Evolutionary conservation across 2,797 vertebrate species (phyloP).

Genomic region (Chiloscyllium punctatum): DNA sequence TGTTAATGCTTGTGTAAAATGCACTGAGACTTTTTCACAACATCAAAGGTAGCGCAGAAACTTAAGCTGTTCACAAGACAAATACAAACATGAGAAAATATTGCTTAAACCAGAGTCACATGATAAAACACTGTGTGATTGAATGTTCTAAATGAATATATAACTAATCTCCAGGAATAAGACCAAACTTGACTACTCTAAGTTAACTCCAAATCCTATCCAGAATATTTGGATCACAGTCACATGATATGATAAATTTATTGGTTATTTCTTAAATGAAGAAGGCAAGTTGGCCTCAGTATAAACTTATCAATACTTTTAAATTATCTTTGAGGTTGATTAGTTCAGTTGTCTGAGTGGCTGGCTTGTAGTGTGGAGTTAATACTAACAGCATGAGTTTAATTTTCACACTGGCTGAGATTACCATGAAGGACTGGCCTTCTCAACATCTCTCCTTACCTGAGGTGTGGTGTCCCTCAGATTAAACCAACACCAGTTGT

Average conservation of each 20-base stretch:
- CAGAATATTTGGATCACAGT: neutral
- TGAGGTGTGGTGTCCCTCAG: too few relatives aligned
- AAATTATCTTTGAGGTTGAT: too few relatives aligned
- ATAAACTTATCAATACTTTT: neutral
- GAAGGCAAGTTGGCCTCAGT: neutral
- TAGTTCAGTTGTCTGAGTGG: too few relatives aligned
- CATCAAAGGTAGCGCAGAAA: neutral
- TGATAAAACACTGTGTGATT: neutral
- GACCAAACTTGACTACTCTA: neutral
- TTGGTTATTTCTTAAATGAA: neutral
- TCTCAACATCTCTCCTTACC: too few relatives aligned
- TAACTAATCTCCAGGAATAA: neutral
- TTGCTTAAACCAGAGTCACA: neutral
- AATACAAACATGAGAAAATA: neutral
- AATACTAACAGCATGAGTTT: too few relatives aligned
- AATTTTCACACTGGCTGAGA: too few relatives aligned
- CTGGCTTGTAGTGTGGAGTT: too few relatives aligned
- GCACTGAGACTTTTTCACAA: neutral
- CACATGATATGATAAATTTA: neutral
- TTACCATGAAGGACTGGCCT: too few relatives aligned
- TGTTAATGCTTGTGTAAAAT: neutral
- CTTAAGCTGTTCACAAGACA: neutral
- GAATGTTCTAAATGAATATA: neutral
- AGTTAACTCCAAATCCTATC: neutral
- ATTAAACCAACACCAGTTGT: too few relatives aligned